Conservation (phyloP, 2,797 vertebrate species). For the Sebastolobus alascanus region DNA sequence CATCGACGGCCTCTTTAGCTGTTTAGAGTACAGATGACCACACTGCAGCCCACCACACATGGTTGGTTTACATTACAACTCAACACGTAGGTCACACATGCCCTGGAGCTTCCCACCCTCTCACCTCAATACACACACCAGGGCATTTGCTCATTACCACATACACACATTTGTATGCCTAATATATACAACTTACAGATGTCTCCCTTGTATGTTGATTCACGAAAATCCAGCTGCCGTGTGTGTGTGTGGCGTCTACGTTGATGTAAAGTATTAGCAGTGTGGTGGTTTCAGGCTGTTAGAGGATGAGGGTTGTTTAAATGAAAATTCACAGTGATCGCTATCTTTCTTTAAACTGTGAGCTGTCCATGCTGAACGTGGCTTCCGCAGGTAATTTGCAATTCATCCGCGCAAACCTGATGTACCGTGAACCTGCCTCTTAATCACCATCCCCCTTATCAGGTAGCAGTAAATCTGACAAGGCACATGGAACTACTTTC, state of each 20-base stretch:
- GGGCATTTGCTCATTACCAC: constrained; percentile 64
- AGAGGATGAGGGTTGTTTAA: neutral
- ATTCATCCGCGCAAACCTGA: constrained; percentile 22
- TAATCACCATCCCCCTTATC: constrained; percentile 44
- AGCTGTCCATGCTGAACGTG: constrained; percentile 9
- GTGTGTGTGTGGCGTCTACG: constrained; percentile 18
- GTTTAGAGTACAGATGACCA: constrained; percentile 78
- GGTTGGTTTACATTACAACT: constrained; percentile 79
- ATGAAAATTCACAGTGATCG: constrained; percentile 14
- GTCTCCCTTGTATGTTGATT: constrained; percentile 52
- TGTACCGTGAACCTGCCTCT: constrained; percentile 41
- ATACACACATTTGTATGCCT: constrained; percentile 45
- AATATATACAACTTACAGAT: constrained; percentile 62
- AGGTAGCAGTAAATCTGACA: constrained; percentile 55
- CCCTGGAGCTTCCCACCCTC: constrained; percentile 48
- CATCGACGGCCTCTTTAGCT: constrained; percentile 49
- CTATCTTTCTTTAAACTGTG: constrained; percentile 25
- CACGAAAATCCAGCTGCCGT: constrained; percentile 33
- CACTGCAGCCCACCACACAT: constrained; percentile 72
- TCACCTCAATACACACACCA: constrained; percentile 63
- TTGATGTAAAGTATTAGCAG: constrained; percentile 25
- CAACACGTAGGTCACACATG: constrained; percentile 71
- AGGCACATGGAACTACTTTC: constrained; percentile 60
- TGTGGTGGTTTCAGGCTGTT: constrained; percentile 21
- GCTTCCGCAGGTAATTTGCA: constrained; percentile 38